Evolutionary conservation across 2,797 vertebrate species (phyloP), one percentile per base, ranked within the genome.

Genomic region (Oryzias sinensis): DNA sequence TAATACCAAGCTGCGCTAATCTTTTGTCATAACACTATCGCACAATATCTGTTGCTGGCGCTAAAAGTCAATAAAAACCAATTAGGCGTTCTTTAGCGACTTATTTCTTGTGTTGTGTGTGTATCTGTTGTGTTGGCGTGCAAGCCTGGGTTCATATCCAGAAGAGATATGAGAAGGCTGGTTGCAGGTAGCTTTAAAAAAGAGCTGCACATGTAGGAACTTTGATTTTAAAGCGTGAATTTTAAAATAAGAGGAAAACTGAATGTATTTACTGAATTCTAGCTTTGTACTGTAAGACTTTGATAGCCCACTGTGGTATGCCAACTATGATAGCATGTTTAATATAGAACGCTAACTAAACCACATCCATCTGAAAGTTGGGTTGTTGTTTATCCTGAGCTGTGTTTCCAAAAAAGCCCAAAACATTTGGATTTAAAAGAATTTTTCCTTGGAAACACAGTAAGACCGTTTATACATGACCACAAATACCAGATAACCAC

Each of bases 51-150:
- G 68, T 71, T 63, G 74, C 68, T 62, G 60, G 15, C 6, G 49
- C 72, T 74, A 70, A 81, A 37, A 86, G 83, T 87, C 83, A 88
- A 90, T 86, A 85, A 76, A 83, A 83, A 71, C 51, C 80, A 82
- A 83, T 89, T 86, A 86, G 62, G 62, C 56, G 18, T 74, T 57
- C 69, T 76, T 74, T 65, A 56, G 61, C 72, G 72, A 63, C 50
- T 13, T 22, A 51, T n/a, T 69, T 56, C 72, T 46, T 53, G 49
- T 56, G 43, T 41, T 0, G 43, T 69, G 58, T 44, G 46, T 60
- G 57, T 42, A 51, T 45, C 8, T 46, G 15, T 59, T 53, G 63
- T 2, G 6, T 17, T 14, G 25, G 54, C 45, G 56, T 50, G 68
- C 14, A 16, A 9, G 44, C 6, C 29, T 20, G 37, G 37, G 29